Evolutionary conservation across 1,140 invertebrate genomes (phyloP), one percentile per base, ranked within the genome.

Genomic region (Aphelenchoides fujianensis): DNA sequence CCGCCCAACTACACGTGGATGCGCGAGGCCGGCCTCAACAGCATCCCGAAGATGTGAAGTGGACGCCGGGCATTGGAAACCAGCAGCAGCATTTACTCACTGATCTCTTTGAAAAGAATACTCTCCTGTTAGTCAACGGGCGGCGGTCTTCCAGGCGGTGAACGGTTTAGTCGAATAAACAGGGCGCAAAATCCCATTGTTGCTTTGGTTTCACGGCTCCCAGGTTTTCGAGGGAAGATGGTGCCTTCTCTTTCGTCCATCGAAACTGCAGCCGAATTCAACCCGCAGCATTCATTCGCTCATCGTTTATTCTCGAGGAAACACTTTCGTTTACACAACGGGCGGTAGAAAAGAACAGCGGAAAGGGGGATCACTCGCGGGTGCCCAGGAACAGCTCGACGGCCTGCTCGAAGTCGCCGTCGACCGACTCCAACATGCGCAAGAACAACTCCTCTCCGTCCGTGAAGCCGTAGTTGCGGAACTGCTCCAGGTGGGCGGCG

Each of bases 11-110:
- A 92, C 82, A 90, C 90, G 79, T 96, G 93, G 93, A 84, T 85
- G 28, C 80, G 86, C 27, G 86, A 89, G 67, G 86, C 87, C 32
- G 87, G 74, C 31, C 62, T 95, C 28, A 89, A 89, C 69, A 90
- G 91, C 82, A 92, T 95, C 80, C 93, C 93, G 1, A 88, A 92
- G 41, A n/a, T n/a, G n/a, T n/a, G n/a, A n/a, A n/a, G n/a, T n/a
- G n/a, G n/a, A n/a, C n/a, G n/a, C n/a, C n/a, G n/a, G n/a, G n/a
- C n/a, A n/a, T n/a, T n/a, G n/a, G n/a, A n/a, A n/a, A n/a, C n/a
- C n/a, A n/a, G n/a, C n/a, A n/a, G n/a, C n/a, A n/a, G n/a, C n/a
- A n/a, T n/a, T n/a, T n/a, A n/a, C n/a, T n/a, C n/a, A n/a, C n/a
- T n/a, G n/a, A n/a, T n/a, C n/a, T n/a, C n/a, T n/a, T n/a, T n/a